Evolutionary conservation across 2,797 vertebrate genomes (phyloP).

Genomic region (Melanotaenia parkinsoni): DNA sequence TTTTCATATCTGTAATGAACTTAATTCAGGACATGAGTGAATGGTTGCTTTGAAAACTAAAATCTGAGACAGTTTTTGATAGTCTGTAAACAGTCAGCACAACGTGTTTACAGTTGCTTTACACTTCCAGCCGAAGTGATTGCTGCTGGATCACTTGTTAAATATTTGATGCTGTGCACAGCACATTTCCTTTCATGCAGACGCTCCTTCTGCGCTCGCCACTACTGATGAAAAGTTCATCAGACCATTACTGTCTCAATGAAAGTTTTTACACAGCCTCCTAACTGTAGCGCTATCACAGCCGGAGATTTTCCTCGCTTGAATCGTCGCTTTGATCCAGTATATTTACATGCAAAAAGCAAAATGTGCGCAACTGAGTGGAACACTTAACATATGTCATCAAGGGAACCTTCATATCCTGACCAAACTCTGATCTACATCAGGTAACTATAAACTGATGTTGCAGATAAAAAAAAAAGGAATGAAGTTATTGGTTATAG

Average conservation of each 20-base stretch:
- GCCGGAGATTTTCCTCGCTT: constrained; percentile 8
- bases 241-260: constrained; percentile 18
- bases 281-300: constrained; percentile 6
- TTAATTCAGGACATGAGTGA: neutral
- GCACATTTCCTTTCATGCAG: constrained; percentile 39
- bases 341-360: constrained; percentile 20
- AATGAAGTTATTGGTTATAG: neutral
- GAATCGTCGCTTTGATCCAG: constrained; percentile 40
- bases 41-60: neutral
- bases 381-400: too few species aligned
- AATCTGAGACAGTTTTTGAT: neutral
- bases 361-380: neutral
- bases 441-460: too few species aligned
- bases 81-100: constrained; percentile 16
- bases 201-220: constrained; percentile 7
- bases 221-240: constrained; percentile 11
- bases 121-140: constrained; percentile 12
- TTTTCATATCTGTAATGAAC: neutral
- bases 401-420: too few species aligned
- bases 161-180: constrained; percentile 69
- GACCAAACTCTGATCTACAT: neutral
- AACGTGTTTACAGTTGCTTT: constrained; percentile 38
- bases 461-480: neutral
- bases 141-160: constrained; percentile 31
- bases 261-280: constrained; percentile 32